phyloP scores from a whole-genome alignment of 2,113 vertebrate species.

The Microcebus ravelobensis region DNA sequence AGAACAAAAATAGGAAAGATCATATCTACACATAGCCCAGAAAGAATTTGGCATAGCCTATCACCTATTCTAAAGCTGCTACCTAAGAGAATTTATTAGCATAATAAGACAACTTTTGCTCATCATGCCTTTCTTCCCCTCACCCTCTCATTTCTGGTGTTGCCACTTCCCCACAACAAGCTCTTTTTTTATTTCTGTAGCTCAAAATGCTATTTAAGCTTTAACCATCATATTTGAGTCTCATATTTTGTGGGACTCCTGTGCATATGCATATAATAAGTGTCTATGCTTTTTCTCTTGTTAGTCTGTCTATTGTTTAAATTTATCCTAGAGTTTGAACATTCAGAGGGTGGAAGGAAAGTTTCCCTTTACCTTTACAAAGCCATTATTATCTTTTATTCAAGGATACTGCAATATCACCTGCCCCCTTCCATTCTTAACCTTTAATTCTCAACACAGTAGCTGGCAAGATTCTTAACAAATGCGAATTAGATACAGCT shows the following conservation, averaged over 20 bases:
- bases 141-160: neutral
- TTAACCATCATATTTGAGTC: neutral
- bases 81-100: neutral
- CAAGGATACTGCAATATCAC: neutral
- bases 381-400: neutral
- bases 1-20: neutral
- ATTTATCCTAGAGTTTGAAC: neutral
- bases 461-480: neutral
- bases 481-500: slow-evolving; percentile 5
- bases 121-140: neutral
- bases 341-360: neutral
- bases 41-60: neutral
- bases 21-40: neutral
- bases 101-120: neutral
- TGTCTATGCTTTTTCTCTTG: neutral
- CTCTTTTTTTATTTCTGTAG: neutral
- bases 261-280: neutral
- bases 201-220: neutral
- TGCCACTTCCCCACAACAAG: neutral
- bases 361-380: neutral
- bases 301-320: neutral
- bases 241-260: neutral
- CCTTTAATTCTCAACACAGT: slow-evolving; percentile 5
- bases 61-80: neutral
- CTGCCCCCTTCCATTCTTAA: neutral